Percentiles rank a stretch among this genome's conserved stretches.
Evolutionary conservation across 2,797 vertebrate species (phyloP).

Genomic region (Nothura maculosa): DNA sequence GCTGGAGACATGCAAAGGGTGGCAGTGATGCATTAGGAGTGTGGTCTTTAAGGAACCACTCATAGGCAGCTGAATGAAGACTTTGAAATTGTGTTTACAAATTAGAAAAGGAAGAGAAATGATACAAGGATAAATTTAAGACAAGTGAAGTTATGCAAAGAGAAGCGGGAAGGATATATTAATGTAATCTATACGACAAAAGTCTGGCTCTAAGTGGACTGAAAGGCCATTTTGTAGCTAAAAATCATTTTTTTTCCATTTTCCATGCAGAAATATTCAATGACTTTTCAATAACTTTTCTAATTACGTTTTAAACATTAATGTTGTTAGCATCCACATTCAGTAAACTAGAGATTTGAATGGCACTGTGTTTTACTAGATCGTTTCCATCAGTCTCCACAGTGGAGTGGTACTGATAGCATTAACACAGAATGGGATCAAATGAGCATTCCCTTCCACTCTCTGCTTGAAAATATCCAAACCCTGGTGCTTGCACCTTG

Average conservation of each 20-base stretch:
- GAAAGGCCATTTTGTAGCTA: not conserved
- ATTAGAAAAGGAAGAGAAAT: not conserved
- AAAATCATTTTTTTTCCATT: slow-evolving; percentile 2
- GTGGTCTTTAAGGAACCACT: not conserved
- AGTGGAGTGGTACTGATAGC: not conserved
- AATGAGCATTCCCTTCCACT: not conserved
- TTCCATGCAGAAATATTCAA: slow-evolving; percentile 5
- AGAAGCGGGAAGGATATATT: not conserved
- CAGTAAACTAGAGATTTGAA: slow-evolving; percentile 41
- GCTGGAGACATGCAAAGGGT: not conserved
- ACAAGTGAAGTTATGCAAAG: not conserved
- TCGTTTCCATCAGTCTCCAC: not conserved
- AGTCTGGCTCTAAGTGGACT: not conserved
- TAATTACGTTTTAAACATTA: slow-evolving; percentile 65
- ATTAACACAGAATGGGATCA: not conserved
- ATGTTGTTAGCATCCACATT: slow-evolving; percentile 18
- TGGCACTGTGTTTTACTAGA: slow-evolving; percentile 42
- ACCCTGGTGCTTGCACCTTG: not conserved
- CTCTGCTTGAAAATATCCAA: not conserved
- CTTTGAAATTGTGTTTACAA: not conserved
- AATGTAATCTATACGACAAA: not conserved
- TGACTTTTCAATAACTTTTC: slow-evolving; percentile 35
- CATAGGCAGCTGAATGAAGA: not conserved
- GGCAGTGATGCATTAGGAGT: not conserved
- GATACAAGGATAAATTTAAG: not conserved